phyloP scores from a whole-genome alignment of 1,140 invertebrate genomes.

The Orchesella cincta region DNA sequence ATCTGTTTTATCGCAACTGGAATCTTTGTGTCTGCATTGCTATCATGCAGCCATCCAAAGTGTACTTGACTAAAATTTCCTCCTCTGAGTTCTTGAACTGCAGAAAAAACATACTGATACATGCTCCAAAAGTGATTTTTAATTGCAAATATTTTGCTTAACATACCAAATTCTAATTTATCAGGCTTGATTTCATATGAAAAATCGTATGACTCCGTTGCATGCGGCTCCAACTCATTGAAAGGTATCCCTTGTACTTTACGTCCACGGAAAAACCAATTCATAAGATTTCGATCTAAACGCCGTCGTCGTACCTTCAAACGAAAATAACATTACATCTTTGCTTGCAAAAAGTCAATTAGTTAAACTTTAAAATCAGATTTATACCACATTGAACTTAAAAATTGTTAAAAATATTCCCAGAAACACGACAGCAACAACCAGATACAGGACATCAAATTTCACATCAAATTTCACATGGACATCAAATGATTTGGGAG shows the following conservation, averaged over 20 bases:
- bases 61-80: conserved; percentile 8
- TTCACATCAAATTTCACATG: too few species aligned
- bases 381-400: not conserved
- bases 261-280: not conserved
- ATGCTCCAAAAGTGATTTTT: not conserved
- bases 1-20: conserved; percentile 30
- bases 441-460: too few species aligned
- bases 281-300: not conserved
- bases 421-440: not conserved
- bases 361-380: not conserved
- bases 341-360: not conserved
- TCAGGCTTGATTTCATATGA: not conserved
- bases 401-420: not conserved
- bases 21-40: not conserved
- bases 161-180: not conserved
- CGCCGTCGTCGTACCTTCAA: not conserved
- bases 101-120: not conserved
- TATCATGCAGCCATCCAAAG: not conserved
- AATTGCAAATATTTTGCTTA: too few species aligned
- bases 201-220: not conserved
- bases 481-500: not conserved
- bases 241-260: not conserved
- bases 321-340: not conserved
- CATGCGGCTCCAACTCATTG: conserved; percentile 4
- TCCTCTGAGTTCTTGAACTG: not conserved